phyloP scores from a whole-genome alignment of 2,113 vertebrate species.

The Rhinolophus sinicus region DNA sequence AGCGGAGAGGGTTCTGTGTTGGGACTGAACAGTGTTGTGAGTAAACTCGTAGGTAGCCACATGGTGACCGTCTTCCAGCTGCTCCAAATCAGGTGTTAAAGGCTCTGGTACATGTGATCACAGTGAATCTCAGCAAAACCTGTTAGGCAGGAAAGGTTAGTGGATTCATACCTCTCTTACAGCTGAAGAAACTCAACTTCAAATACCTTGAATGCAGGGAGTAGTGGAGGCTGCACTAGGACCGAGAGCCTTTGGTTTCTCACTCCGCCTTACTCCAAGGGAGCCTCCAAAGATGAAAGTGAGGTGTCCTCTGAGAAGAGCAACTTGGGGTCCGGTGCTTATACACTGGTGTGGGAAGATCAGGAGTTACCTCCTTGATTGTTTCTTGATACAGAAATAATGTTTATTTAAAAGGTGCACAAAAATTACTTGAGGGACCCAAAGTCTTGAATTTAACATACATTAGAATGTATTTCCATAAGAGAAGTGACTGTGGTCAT shows the following conservation, averaged over 20 bases:
- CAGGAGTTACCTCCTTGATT: not conserved
- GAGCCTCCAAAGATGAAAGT: not conserved
- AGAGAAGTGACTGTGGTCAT: not conserved
- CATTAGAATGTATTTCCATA: not conserved
- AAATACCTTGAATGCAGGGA: not conserved
- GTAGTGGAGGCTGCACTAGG: rapidly evolving
- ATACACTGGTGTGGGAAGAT: rapidly evolving
- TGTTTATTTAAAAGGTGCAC: not conserved
- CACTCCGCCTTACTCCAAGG: not conserved
- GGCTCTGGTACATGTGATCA: not conserved
- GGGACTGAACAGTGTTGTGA: not conserved
- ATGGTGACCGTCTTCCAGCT: rapidly evolving
- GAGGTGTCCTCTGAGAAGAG: too few species aligned
- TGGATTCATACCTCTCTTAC: not conserved
- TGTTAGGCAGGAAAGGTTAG: not conserved
- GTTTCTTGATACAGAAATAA: too few species aligned
- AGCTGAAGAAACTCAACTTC: not conserved
- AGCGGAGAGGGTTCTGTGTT: not conserved
- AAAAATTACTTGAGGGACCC: not conserved
- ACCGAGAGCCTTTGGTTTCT: not conserved
- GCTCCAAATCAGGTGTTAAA: not conserved
- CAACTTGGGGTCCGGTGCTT: not conserved
- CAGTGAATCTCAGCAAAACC: not conserved
- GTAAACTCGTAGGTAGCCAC: too few species aligned
- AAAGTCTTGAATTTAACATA: not conserved